phyloP scores from a whole-genome alignment of 2,888 invertebrate species.

The Trisateles emortualis region DNA sequence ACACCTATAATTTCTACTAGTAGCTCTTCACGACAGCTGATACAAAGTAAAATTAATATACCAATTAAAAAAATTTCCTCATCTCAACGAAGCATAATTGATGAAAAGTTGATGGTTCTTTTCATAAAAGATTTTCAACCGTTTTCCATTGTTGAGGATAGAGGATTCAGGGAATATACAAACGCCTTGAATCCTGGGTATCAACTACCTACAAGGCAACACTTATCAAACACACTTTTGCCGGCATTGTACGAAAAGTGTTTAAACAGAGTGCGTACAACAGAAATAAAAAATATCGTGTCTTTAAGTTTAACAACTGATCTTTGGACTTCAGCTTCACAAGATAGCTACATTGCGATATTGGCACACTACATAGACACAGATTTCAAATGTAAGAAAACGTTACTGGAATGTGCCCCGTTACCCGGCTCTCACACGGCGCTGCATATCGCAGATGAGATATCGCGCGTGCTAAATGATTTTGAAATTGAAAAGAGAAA shows the following conservation, averaged over 20 bases:
- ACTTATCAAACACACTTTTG: background rate
- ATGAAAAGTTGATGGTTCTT: constrained; percentile 8
- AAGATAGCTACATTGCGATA: background rate
- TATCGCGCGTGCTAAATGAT: background rate
- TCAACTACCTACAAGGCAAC: background rate
- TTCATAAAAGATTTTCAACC: constrained; percentile 15
- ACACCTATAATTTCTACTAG: too few species aligned
- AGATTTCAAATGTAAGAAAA: background rate
- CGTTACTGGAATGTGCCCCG: background rate
- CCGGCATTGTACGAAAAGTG: background rate
- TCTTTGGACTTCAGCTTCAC: background rate
- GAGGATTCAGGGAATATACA: constrained; percentile 8
- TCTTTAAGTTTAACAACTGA: background rate
- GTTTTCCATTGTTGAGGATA: constrained; percentile 15
- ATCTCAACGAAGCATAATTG: constrained; percentile 9
- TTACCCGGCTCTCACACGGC: background rate
- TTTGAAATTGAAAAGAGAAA: background rate
- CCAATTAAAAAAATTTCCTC: constrained; percentile 5
- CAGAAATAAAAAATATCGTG: background rate
- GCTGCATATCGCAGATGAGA: background rate
- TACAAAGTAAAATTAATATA: constrained; percentile 5
- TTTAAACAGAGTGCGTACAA: background rate
- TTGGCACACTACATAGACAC: background rate
- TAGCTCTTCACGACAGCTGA: constrained; percentile 3
- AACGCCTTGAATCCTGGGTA: constrained; percentile 6